A percentile compares a stretch with the other conserved stretches of the same genome.
Conservation (phyloP, 2,888 invertebrate species). For the Acleris emargana region DNA sequence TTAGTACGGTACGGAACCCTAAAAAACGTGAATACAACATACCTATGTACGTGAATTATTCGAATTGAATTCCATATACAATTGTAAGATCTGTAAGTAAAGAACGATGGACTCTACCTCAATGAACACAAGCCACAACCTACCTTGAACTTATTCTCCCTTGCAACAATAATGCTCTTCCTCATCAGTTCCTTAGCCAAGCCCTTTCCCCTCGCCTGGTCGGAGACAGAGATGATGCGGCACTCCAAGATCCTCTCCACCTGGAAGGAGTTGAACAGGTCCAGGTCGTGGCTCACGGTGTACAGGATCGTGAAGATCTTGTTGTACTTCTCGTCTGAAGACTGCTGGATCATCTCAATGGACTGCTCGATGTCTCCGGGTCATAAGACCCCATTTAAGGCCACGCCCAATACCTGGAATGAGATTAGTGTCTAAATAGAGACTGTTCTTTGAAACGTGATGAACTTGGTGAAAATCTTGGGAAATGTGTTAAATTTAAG, state of each 20-base stretch:
- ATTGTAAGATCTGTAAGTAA: too few relatives aligned
- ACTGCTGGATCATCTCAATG: constrained; percentile 86
- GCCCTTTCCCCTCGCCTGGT: constrained; percentile 88
- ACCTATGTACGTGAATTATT: too few relatives aligned
- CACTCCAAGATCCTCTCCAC: constrained; percentile 90
- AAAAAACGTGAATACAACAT: too few relatives aligned
- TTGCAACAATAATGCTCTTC: constrained; percentile 87
- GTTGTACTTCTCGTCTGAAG: constrained; percentile 88
- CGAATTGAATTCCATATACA: too few relatives aligned
- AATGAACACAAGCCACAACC: neutral
- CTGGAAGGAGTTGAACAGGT: constrained; percentile 86
- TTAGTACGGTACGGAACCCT: too few relatives aligned
- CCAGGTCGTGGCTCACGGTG: constrained; percentile 86
- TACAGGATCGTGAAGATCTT: constrained; percentile 91
- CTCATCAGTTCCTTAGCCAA: constrained; percentile 88
- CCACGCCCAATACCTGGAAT: constrained; percentile 89
- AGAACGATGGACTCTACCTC: too few relatives aligned
- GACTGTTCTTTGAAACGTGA: too few relatives aligned
- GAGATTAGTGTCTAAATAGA: neutral
- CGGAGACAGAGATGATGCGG: constrained; percentile 91
- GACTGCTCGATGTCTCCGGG: constrained; percentile 89
- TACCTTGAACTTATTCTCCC: constrained; percentile 88
- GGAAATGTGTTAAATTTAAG: too few relatives aligned
- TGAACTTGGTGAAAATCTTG: too few relatives aligned
- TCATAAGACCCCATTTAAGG: constrained; percentile 89